These are phyloP conservation scores for Perodicticus potto DNA, from an alignment of 2,797 vertebrate genomes.

Conservation along the genomic window DNA sequence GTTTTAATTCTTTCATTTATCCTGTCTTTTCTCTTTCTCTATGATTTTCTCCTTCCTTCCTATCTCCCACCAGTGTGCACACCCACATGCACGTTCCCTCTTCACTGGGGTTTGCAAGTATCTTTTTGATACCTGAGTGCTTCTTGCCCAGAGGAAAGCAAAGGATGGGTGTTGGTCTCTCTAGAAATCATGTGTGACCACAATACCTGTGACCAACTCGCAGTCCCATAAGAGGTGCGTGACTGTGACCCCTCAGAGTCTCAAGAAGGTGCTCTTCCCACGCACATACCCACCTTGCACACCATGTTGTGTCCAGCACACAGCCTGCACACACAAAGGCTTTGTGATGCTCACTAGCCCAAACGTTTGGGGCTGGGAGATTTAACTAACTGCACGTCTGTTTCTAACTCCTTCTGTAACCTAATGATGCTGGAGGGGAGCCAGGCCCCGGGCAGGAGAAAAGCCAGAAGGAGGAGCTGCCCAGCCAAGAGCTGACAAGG, in stretches of 20 bases:
- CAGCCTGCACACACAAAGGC: conserved; percentile 52
- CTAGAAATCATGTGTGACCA: not conserved
- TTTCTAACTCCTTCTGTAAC: conserved; percentile 77
- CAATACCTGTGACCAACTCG: not conserved
- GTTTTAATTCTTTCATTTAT: not conserved
- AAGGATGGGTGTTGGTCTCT: not conserved
- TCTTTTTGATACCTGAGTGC: not conserved
- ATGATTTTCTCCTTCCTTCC: not conserved
- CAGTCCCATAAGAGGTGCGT: not conserved
- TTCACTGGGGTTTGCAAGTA: too few species aligned
- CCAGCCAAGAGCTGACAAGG: conserved; percentile 71
- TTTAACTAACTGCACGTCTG: conserved; percentile 77
- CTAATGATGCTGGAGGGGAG: conserved; percentile 81
- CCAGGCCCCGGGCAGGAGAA: conserved; percentile 63
- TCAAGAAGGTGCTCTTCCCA: not conserved
- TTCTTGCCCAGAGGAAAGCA: not conserved
- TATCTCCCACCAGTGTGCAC: not conserved
- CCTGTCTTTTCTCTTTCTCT: not conserved
- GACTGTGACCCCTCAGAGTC: not conserved
- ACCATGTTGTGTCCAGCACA: not conserved
- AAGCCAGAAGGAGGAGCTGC: conserved; percentile 75
- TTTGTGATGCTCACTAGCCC: conserved; percentile 62
- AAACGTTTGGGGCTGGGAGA: conserved; percentile 78
- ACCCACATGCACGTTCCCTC: not conserved
- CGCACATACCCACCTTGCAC: not conserved